phyloP scores from a whole-genome alignment of 2,113 vertebrate species.

The Brachyhypopomus gauderio region DNA sequence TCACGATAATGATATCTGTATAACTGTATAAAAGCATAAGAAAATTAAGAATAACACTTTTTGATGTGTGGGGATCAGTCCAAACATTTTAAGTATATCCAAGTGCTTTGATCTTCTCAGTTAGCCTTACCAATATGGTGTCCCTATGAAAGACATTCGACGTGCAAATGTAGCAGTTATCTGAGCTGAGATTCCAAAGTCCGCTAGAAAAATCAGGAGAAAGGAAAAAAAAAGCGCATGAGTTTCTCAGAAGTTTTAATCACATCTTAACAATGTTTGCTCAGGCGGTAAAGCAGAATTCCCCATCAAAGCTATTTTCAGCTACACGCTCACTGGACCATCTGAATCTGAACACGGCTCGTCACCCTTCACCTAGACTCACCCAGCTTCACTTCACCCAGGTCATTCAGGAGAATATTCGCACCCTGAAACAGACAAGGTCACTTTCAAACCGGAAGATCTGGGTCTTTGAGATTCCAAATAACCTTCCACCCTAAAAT shows the following conservation, averaged over 20 bases:
- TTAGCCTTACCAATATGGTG: constrained; percentile 85
- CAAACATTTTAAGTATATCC: too few relatives aligned
- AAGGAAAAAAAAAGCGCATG: background rate
- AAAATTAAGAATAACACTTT: too few relatives aligned
- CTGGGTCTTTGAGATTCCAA: too few relatives aligned
- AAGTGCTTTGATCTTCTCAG: too few relatives aligned
- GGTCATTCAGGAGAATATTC: constrained; percentile 89
- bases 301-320: background rate
- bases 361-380: constrained; percentile 54
- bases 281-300: background rate
- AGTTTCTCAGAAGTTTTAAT: too few relatives aligned
- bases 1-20: too few relatives aligned
- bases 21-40: too few relatives aligned
- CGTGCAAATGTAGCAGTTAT: constrained; percentile 88
- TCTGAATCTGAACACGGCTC: background rate
- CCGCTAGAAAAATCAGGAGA: constrained; percentile 71
- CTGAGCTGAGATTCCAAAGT: constrained; percentile 91
- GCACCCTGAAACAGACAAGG: constrained; percentile 78
- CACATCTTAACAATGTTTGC: too few relatives aligned
- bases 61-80: background rate
- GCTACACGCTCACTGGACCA: too few relatives aligned
- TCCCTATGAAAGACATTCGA: constrained; percentile 90
- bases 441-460: background rate
- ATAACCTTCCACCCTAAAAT: too few relatives aligned
- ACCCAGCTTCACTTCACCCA: constrained; percentile 88